A percentile compares a stretch with the other conserved stretches of the same genome.
These are phyloP conservation scores for Argyrosomus regius DNA, from an alignment of 2,797 vertebrate genomes.

Conservation along the genomic window DNA sequence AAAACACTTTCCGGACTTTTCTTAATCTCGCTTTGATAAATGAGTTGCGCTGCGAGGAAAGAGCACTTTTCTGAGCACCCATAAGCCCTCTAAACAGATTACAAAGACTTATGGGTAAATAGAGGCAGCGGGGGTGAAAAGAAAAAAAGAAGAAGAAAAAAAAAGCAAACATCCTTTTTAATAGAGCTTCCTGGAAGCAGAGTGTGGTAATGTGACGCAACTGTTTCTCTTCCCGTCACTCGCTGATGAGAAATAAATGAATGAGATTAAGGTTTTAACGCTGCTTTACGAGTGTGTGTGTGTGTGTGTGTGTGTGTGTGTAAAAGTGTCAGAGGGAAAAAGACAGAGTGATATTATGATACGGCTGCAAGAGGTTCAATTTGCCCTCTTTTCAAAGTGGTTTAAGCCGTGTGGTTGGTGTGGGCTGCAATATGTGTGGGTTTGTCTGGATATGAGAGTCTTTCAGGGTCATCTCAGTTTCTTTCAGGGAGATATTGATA, in stretches of 20 bases:
- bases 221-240: constrained; percentile 79
- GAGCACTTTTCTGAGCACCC: constrained; percentile 79
- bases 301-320: constrained; percentile 33
- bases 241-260: constrained; percentile 79
- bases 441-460: constrained; percentile 24
- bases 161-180: constrained; percentile 68
- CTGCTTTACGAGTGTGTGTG: constrained; percentile 19
- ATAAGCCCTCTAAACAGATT: constrained; percentile 79
- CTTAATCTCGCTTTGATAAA: constrained; percentile 79
- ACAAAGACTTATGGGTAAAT: constrained; percentile 82
- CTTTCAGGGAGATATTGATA: constrained; percentile 7
- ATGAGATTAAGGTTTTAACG: constrained; percentile 79
- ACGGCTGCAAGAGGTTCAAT: constrained; percentile 45
- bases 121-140: constrained; percentile 66
- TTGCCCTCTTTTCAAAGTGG: constrained; percentile 48
- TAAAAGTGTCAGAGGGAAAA: constrained; percentile 42
- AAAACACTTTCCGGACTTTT: constrained; percentile 76
- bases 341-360: constrained; percentile 49
- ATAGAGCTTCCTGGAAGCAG: constrained; percentile 79
- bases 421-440: constrained; percentile 6
- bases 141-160: constrained; percentile 4
- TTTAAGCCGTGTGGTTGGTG: constrained; percentile 20
- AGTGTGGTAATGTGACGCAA: constrained; percentile 75
- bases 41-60: constrained; percentile 66
- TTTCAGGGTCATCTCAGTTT: constrained; percentile 25